Conservation (phyloP, 2,113 vertebrate species). For the Dryoscopus gambensis region DNA sequence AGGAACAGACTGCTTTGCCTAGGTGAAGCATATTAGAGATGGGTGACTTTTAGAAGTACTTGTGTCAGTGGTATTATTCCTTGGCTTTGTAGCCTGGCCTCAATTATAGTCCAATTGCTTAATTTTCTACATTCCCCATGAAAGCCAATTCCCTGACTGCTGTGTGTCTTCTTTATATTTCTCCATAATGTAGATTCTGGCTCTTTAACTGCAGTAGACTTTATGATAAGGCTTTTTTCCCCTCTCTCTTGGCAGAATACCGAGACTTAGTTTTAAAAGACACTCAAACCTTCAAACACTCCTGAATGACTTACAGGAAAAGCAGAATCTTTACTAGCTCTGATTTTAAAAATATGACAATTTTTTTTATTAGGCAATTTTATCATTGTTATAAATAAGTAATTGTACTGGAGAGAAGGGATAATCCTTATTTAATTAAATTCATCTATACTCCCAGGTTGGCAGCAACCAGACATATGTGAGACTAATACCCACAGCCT, state of each 20-base stretch:
- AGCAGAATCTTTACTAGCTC: conserved; percentile 63
- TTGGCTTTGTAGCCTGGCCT: conserved; percentile 53
- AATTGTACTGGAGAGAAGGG: conserved; percentile 85
- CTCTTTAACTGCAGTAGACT: conserved; percentile 71
- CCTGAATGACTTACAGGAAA: conserved; percentile 68
- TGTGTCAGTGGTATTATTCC: conserved; percentile 39
- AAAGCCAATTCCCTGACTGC: conserved; percentile 66
- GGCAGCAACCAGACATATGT: conserved; percentile 85
- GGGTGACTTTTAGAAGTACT: neutral
- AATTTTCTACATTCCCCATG: conserved; percentile 59
- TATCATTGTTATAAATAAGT: conserved; percentile 88
- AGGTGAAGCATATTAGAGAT: neutral
- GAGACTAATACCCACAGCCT: conserved; percentile 84
- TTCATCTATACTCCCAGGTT: conserved; percentile 87
- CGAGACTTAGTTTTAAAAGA: conserved; percentile 75
- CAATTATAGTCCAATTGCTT: conserved; percentile 68
- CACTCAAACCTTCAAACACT: conserved; percentile 62
- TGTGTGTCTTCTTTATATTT: conserved; percentile 72
- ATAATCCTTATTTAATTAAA: conserved; percentile 90
- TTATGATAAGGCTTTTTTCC: conserved; percentile 63
- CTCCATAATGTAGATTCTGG: conserved; percentile 66
- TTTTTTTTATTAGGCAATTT: conserved; percentile 81
- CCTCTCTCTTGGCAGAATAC: conserved; percentile 63
- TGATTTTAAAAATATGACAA: conserved; percentile 74
- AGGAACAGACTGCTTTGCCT: conserved; percentile 2